Evolutionary conservation across 2,888 invertebrate species (phyloP), one percentile per base, ranked within the genome.

Genomic region (Microplitis deprimator): DNA sequence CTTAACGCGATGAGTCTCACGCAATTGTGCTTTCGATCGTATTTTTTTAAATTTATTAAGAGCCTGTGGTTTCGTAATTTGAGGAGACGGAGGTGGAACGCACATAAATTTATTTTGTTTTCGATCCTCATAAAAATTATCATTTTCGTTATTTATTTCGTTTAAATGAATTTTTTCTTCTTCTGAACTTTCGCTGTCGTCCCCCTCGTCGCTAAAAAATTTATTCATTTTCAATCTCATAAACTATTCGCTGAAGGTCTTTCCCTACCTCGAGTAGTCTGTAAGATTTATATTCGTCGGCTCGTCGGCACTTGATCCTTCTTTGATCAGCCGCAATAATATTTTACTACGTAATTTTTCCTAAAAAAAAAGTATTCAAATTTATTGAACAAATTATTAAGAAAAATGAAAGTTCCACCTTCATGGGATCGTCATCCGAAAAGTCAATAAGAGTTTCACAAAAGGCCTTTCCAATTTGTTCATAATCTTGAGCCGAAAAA

Each of bases 391-490:
- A 74, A 62, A 6, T 60, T 64, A 41, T 59, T 73, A 17, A 8
- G 17, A 64, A 69, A 61, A 29, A 50, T 62, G n/a, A 67, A n/a
- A 59, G 41, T 29, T n/a, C 2, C 91, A 94, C 94, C 92, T 96
- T 96, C 86, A 93, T 92, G 0, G 96, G 96, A 89, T 95, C 94
- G 82, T 95, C 94, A 87, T 96, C 97, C 86, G 95, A 97, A 90
- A 96, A 98, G 89, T 98, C 97, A 81, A 97, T 91, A 40, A 98
- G 91, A 0, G 98, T 97, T 91, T 97, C 97, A 90, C 98, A 97
- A 91, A 98, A 98, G 64, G 96, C 94, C 84, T 95, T 93, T 5
- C 97, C 98, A 89, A 97, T 93, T 83, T 94, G 93, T 88, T 96
- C 95, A 87, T 94, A 95, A 87, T 96, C 96, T 86, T 91, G 91